phyloP scores from a whole-genome alignment of 1,140 invertebrate genomes.

The Drosophila yakuba region DNA sequence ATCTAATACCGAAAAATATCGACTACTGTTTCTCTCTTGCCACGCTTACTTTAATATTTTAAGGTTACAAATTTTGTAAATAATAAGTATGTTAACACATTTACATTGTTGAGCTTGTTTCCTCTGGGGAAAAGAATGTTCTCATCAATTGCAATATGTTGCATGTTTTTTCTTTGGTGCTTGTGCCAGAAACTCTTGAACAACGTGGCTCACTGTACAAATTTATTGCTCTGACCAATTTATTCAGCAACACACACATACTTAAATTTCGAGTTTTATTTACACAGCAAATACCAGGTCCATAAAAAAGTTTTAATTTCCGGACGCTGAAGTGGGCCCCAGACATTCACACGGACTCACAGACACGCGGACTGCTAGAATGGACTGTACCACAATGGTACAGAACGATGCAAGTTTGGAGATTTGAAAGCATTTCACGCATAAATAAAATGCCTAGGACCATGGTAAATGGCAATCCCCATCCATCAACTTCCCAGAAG shows the following conservation, averaged over 20 bases:
- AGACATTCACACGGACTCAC: conserved; percentile 14
- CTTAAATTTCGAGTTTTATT: conserved; percentile 29
- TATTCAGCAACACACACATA: conserved; percentile 28
- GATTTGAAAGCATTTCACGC: conserved; percentile 64
- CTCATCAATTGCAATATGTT: not conserved
- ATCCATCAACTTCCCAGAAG: not conserved
- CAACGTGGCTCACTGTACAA: conserved; percentile 26
- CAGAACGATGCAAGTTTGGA: conserved; percentile 43
- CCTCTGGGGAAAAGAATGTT: not conserved
- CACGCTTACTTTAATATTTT: too few relatives aligned
- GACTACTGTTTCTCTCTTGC: too few relatives aligned
- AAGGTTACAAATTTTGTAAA: too few relatives aligned
- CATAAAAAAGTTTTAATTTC: conserved; percentile 72
- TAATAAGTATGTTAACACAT: not conserved
- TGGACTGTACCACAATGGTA: conserved; percentile 9
- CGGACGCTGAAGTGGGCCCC: conserved; percentile 50
- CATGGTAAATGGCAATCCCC: conserved; percentile 44
- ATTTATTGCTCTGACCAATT: conserved; percentile 53
- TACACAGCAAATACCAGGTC: conserved; percentile 41
- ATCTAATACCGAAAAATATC: too few relatives aligned
- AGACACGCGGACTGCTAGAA: conserved; percentile 17
- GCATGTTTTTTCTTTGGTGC: not conserved
- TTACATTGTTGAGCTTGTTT: not conserved
- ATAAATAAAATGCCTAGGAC: conserved; percentile 66
- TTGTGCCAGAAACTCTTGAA: conserved; percentile 11